Conservation (phyloP, 2,888 invertebrate species). For the Platerodrilus igneus region DNA sequence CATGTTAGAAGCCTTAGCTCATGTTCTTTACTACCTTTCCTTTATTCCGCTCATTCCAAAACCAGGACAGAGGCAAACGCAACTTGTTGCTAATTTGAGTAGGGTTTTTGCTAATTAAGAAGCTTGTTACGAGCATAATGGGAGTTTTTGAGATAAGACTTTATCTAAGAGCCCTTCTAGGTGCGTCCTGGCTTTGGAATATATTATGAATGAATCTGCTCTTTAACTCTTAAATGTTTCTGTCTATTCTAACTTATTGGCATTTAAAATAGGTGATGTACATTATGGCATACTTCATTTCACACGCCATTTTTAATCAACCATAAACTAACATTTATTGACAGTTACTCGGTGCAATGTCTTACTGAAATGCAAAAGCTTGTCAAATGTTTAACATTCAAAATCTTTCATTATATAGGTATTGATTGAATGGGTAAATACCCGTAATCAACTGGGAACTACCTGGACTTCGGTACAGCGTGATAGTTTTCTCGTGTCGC, state of each 20-base stretch:
- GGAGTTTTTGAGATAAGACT: slow-evolving; percentile 10
- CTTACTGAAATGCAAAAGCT: too few species aligned
- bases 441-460: too few species aligned
- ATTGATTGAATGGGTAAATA: too few species aligned
- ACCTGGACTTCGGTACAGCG: too few species aligned
- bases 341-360: too few species aligned
- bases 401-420: too few species aligned
- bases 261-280: too few species aligned
- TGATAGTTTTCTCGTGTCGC: too few species aligned
- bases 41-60: slow-evolving; percentile 21
- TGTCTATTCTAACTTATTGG: slow-evolving; percentile 15
- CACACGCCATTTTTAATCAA: too few species aligned
- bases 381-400: too few species aligned
- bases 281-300: too few species aligned
- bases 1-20: slow-evolving; percentile 22
- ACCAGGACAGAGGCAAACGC: slow-evolving; percentile 19
- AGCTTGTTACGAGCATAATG: slow-evolving; percentile 11
- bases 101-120: slow-evolving; percentile 18
- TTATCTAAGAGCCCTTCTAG: slow-evolving; percentile 1
- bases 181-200: slow-evolving; percentile 11
- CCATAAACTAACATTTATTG: too few species aligned
- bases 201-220: slow-evolving; percentile 20
- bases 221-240: slow-evolving; percentile 13
- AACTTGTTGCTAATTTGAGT: slow-evolving; percentile 26
- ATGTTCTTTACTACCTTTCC: slow-evolving; percentile 19